A percentile compares a stretch with the other conserved stretches of the same genome.
These are phyloP conservation scores for Miichthys miiuy DNA, from an alignment of 2,797 vertebrate genomes.

Conservation along the genomic window DNA sequence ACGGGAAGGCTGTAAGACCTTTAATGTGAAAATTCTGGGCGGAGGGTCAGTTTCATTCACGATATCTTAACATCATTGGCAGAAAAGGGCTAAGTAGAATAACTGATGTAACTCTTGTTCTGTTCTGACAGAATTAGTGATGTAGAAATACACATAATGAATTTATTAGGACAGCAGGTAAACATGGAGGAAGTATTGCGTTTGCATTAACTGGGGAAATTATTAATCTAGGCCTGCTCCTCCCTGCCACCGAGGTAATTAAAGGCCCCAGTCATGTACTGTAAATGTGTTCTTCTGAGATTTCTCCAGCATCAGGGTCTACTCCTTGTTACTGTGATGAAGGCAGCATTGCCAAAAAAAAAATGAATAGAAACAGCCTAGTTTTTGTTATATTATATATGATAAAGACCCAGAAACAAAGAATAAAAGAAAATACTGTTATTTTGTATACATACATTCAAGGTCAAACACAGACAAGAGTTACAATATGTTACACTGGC, in stretches of 20 bases:
- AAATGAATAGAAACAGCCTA: constrained; percentile 26
- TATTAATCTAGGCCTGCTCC: not conserved
- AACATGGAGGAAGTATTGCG: not conserved
- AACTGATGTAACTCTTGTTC: not conserved
- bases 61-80: not conserved
- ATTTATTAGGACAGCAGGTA: not conserved
- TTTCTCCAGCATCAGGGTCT: not conserved
- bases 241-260: not conserved
- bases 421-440: constrained; percentile 8
- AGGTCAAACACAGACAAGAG: constrained; percentile 46
- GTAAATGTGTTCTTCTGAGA: constrained; percentile 10
- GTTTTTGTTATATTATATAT: constrained; percentile 34
- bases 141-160: not conserved
- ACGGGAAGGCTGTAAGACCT: not conserved
- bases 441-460: constrained; percentile 43
- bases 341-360: constrained; percentile 7
- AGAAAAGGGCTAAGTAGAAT: not conserved
- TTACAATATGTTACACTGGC: constrained; percentile 26
- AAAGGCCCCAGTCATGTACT: not conserved
- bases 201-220: not conserved
- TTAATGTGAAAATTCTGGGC: not conserved
- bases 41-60: not conserved
- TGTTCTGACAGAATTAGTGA: not conserved
- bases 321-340: constrained; percentile 11
- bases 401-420: constrained; percentile 37